Evolutionary conservation across 2,113 vertebrate genomes (phyloP), one percentile per base, ranked within the genome.

Genomic region (Cnemophilus loriae): DNA sequence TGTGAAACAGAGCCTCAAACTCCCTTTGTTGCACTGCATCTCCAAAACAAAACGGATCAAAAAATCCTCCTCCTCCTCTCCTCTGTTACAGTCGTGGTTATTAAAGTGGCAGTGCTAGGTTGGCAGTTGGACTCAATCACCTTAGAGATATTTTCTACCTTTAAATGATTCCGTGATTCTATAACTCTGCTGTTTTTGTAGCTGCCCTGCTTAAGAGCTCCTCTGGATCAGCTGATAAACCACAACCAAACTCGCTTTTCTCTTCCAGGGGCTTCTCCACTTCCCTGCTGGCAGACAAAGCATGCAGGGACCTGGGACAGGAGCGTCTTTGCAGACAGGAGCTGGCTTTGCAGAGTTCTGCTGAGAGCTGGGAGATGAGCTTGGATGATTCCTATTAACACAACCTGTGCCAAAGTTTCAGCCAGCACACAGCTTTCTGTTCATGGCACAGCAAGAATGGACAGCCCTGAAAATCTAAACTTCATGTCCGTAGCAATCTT

Each of bases 401-500:
- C 41, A 71, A 20, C 16, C 24, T 11, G 6, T 52, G 39, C 26
- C 13, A 16, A 39, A 60, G 35, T n/a, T 76, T 30, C n/a, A 27
- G 28, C 33, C 68, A 57, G 46, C 50, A 56, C 11, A 32, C 44
- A 30, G 21, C 7, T 15, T 60, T 65, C n/a, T 73, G 27, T 5
- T 52, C 15, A 2, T 5, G 11, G 19, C 56, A 16, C 2, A 10
- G 30, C 10, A 32, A 60, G 61, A 93, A 33, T 22, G 4, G 27
- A 9, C 50, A 57, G 52, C 65, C 47, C 19, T 42, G 14, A 79
- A 46, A 20, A 22, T 32, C 59, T 37, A 37, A 53, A 59, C 6
- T 13, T 56, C 1, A 33, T 10, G 16, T 13, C 39, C 1, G 0
- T 10, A 49, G 55, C 19, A 37, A 37, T 55, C 12, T 63, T 49